These are phyloP conservation scores for Epirrhoe alternata DNA, from an alignment of 2,888 invertebrate species.

Conservation along the genomic window DNA sequence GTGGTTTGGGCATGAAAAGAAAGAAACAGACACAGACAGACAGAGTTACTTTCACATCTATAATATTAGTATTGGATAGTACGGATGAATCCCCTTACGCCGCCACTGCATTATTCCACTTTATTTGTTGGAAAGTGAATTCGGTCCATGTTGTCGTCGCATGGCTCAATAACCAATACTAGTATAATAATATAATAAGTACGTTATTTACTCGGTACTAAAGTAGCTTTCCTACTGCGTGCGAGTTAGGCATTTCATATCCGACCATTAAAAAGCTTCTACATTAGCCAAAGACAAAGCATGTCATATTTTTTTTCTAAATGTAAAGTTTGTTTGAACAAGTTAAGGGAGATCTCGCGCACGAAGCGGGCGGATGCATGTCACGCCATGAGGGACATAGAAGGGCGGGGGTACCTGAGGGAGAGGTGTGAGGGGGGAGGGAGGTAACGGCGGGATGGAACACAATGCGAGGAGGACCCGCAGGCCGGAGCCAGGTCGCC, in stretches of 20 bases:
- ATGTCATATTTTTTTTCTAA: no score
- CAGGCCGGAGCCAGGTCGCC: slow-evolving; percentile 8
- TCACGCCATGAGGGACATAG: neutral
- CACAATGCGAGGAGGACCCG: slow-evolving; percentile 8
- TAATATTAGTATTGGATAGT: neutral
- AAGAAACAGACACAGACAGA: no score
- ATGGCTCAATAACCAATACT: neutral
- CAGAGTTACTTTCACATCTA: no score
- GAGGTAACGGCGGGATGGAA: slow-evolving; percentile 2
- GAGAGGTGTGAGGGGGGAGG: neutral
- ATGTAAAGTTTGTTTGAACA: no score
- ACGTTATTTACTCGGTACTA: neutral
- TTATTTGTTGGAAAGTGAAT: slow-evolving; percentile 11
- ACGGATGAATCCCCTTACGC: neutral
- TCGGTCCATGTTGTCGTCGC: neutral
- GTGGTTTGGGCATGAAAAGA: no score
- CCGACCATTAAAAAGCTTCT: no score
- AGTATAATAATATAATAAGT: no score
- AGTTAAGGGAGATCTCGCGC: no score
- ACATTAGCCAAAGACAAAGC: no score
- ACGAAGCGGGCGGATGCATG: neutral
- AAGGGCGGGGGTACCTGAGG: neutral
- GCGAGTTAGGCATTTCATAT: no score
- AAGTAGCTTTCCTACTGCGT: no score
- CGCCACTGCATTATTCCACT: no score